phyloP scores from a whole-genome alignment of 2,888 invertebrate genomes.

The Antheraea yamamai region DNA sequence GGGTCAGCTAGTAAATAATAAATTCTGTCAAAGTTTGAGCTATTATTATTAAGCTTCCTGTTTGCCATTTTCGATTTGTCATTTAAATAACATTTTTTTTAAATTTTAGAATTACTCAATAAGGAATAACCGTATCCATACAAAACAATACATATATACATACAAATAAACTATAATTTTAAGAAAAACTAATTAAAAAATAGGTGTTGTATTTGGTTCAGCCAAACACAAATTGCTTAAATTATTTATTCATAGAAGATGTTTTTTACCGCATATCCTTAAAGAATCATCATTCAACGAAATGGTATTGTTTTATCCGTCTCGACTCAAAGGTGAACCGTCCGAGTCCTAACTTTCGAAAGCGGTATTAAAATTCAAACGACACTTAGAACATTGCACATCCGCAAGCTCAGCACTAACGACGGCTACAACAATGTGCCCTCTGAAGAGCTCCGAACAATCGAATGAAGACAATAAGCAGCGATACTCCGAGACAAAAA shows the following conservation, averaged over 20 bases:
- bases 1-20: no score
- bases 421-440: conserved; percentile 81
- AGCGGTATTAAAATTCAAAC: conserved; percentile 72
- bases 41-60: no score
- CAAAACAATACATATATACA: no score
- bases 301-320: conserved; percentile 14
- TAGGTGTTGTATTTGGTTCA: no score
- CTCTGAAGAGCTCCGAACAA: conserved; percentile 82
- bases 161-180: no score
- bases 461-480: conserved; percentile 84
- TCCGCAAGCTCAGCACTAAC: conserved; percentile 79
- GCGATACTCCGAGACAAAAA: conserved; percentile 84
- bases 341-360: conserved; percentile 43
- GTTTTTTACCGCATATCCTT: neutral
- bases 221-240: neutral
- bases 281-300: neutral
- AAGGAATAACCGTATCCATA: no score
- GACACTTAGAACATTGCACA: conserved; percentile 76
- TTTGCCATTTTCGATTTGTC: no score
- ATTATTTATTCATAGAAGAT: neutral
- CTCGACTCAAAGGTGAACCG: conserved; percentile 15
- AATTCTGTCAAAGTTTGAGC: no score
- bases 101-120: no score
- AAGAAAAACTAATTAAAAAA: no score
- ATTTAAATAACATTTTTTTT: no score